These are phyloP conservation scores for Gortyna flavago DNA, from an alignment of 2,888 invertebrate genomes.

Conservation along the genomic window DNA sequence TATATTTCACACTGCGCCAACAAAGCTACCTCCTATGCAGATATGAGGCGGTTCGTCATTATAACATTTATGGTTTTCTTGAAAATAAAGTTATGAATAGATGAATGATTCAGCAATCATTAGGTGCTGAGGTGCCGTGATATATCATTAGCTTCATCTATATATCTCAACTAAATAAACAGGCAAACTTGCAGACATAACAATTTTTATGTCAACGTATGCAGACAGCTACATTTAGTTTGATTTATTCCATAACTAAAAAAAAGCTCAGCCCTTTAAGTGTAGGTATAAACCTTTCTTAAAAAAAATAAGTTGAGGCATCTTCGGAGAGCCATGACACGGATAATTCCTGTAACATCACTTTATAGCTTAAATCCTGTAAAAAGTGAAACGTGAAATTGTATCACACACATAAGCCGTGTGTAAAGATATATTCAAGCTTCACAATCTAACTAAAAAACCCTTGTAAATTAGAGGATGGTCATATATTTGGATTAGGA, in stretches of 20 bases:
- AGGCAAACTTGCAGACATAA: no score
- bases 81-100: not conserved
- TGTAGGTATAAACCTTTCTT: not conserved
- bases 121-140: not conserved
- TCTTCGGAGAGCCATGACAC: conserved; percentile 49
- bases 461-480: conserved; percentile 64
- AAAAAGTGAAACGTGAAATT: conserved; percentile 50
- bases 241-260: conserved; percentile 18
- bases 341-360: conserved; percentile 46
- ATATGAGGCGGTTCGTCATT: conserved; percentile 27
- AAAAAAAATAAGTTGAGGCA: conserved; percentile 36
- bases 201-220: not conserved
- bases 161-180: no score
- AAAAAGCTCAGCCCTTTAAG: conserved; percentile 10
- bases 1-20: conserved; percentile 73
- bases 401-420: conserved; percentile 44
- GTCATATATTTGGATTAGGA: conserved; percentile 75
- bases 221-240: no score
- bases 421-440: conserved; percentile 42
- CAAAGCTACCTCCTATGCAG: conserved; percentile 67
- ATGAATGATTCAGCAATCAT: not conserved
- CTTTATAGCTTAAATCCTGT: conserved; percentile 38
- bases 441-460: conserved; percentile 24
- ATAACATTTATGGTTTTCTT: not conserved
- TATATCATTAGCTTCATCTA: no score